These are phyloP conservation scores for Ostrea edulis DNA, from an alignment of 1,140 invertebrate species.

Conservation along the genomic window DNA sequence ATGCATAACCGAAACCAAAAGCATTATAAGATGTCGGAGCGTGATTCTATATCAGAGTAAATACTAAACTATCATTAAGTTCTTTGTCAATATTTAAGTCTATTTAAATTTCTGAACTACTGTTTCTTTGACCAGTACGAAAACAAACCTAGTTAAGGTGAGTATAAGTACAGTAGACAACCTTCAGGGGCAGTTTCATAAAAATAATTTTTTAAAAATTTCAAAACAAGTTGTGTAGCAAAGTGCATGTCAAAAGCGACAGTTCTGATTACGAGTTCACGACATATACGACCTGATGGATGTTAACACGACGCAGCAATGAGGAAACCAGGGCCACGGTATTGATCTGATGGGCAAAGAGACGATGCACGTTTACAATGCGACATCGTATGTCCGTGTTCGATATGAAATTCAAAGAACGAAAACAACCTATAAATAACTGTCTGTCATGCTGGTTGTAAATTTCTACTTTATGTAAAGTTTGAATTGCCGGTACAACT, in stretches of 20 bases:
- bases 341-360: not conserved
- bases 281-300: not conserved
- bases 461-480: too few relatives aligned
- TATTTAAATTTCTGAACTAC: too few relatives aligned
- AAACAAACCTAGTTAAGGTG: too few relatives aligned
- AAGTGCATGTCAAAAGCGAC: not conserved
- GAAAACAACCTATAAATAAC: not conserved
- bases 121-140: too few relatives aligned
- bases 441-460: not conserved
- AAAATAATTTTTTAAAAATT: not conserved
- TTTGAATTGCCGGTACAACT: too few relatives aligned
- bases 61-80: too few relatives aligned
- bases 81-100: too few relatives aligned
- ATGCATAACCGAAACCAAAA: too few relatives aligned
- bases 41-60: too few relatives aligned
- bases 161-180: too few relatives aligned
- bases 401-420: not conserved
- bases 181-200: too few relatives aligned
- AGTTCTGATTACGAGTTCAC: not conserved
- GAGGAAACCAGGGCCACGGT: not conserved
- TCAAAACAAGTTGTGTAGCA: not conserved
- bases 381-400: not conserved
- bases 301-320: constrained; percentile 20
- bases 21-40: too few relatives aligned
- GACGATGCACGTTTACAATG: not conserved